phyloP scores from a whole-genome alignment of 2,113 vertebrate species.

The Diphyllodes magnificus region DNA sequence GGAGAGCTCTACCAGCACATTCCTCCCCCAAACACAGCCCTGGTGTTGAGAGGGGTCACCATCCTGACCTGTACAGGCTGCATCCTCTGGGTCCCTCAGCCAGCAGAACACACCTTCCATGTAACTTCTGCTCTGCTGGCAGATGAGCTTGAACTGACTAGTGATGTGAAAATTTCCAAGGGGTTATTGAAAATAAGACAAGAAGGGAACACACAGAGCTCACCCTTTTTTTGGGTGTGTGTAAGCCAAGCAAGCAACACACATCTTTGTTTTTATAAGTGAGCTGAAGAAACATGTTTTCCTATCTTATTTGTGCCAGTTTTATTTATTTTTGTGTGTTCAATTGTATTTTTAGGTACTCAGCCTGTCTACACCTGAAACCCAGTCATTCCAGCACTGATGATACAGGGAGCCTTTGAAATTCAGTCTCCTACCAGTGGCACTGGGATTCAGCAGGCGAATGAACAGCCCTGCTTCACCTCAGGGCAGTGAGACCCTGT shows the following conservation, averaged over 20 bases:
- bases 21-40: neutral
- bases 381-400: neutral
- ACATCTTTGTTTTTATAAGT: neutral
- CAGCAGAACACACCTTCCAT: neutral
- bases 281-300: neutral
- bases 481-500: neutral
- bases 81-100: neutral
- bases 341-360: neutral
- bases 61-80: neutral
- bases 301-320: neutral
- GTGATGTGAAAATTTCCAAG: neutral
- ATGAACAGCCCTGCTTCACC: fast-evolving
- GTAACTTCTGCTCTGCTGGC: neutral
- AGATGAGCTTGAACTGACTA: neutral
- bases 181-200: neutral
- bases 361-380: neutral
- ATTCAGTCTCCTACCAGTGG: neutral
- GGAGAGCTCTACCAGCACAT: neutral
- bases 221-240: neutral
- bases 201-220: neutral
- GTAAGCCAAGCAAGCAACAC: neutral
- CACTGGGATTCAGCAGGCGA: neutral
- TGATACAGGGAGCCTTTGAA: neutral
- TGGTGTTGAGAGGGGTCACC: neutral
- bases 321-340: neutral